Conservation (phyloP, 30 jellyfish, hydroid and myxozoan genomes). For the Aurelia sp. region DNA sequence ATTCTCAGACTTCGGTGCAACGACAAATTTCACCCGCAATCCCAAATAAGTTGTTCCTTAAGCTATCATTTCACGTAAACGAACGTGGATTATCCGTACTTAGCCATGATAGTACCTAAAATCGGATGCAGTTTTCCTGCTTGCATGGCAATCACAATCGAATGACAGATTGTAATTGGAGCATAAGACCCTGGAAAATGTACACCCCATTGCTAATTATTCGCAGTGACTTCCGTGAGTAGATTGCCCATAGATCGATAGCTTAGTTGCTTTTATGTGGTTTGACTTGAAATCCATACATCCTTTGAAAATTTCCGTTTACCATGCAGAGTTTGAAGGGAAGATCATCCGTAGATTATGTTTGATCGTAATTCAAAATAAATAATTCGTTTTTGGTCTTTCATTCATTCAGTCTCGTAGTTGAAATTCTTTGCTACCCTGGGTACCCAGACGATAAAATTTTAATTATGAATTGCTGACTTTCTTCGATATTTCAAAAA, state of each 20-base stretch:
- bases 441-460: too few relatives aligned
- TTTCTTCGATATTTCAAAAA: too few relatives aligned
- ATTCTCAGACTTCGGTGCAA: background rate
- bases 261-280: conserved; percentile 14
- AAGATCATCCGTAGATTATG: too few relatives aligned
- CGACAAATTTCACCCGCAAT: conserved; percentile 6
- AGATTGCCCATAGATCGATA: conserved; percentile 12
- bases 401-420: too few relatives aligned
- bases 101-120: conserved; percentile 9
- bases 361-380: too few relatives aligned
- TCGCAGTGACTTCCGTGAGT: conserved; percentile 24
- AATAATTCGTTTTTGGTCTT: too few relatives aligned
- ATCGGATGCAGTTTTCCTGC: conserved; percentile 47
- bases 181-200: background rate
- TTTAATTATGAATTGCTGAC: too few relatives aligned
- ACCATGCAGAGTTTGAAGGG: conserved; percentile 1
- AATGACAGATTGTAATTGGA: conserved; percentile 13
- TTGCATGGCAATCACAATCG: conserved; percentile 1
- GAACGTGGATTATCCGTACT: conserved; percentile 54
- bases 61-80: conserved; percentile 14
- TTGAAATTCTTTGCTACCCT: too few relatives aligned
- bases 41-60: conserved; percentile 20
- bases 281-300: background rate
- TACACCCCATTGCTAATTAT: conserved; percentile 54
- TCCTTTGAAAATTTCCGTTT: conserved; percentile 7